Evolutionary conservation across 2,797 vertebrate species (phyloP), one percentile per base, ranked within the genome.

Genomic region (Myoxocephalus aenaeus): DNA sequence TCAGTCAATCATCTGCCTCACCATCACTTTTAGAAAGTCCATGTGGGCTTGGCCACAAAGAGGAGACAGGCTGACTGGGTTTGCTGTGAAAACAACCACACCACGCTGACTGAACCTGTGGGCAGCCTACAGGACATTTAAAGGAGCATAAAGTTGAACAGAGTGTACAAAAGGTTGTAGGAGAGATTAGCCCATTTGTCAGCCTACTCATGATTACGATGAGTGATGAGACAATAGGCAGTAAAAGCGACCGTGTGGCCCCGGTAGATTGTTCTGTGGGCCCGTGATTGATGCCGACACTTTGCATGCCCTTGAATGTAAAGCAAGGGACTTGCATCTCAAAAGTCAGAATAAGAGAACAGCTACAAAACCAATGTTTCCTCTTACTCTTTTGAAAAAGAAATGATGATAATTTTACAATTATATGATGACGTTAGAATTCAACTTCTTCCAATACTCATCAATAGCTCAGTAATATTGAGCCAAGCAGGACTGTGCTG

Each of bases 261-360:
- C 58, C 18, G 0, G 71, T 2, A 56, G 61, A 82, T 72, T 65
- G 72, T 69, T 74, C 56, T 42, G 54, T 22, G 50, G 10, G 65
- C 22, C 46, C 42, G 75, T 86, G 76, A 92, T 82, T 66, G 85
- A 89, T 86, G 75, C 72, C 2, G 42, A 69, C 81, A 69, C 61
- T 88, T 73, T 73, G 48, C 56, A 20, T 67, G 86, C 18, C 86
- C 87, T 90, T 84, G 70, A 80, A 40, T 62, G 36, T 79, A 88
- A 86, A 44, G 51, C 36, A 58, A 44, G 20, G 57, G 29, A 72
- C 44, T 72, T 15, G 7, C 20, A 50, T 67, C 20, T 61, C 27
- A 14, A 50, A 69, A 67, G 70, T 40, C 10, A 13, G 29, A 53
- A 63, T 53, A 48, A 51, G 7, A 58, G 40, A 65, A 50, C 40